Percentiles rank a stretch among this genome's conserved stretches.
Conservation (phyloP, 1,140 invertebrate species). For the Tenebrio molitor region DNA sequence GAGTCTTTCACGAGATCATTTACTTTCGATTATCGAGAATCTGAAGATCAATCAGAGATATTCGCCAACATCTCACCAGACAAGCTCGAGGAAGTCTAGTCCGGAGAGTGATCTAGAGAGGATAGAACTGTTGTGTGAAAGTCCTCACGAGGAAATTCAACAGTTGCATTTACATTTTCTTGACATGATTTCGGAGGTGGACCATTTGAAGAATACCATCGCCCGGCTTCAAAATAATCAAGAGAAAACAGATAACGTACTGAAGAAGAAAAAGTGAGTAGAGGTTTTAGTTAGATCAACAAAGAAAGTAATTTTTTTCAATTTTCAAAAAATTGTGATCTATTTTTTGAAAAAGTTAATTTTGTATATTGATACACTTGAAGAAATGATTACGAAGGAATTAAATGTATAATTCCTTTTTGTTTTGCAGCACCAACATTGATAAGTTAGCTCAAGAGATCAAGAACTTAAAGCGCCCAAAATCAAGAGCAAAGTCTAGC, state of each 20-base stretch:
- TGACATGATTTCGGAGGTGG: conserved; percentile 33
- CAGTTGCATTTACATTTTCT: conserved; percentile 40
- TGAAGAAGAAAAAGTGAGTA: conserved; percentile 44
- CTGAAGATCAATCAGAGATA: conserved; percentile 5
- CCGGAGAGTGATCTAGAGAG: conserved; percentile 13
- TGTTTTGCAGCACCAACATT: conserved; percentile 15
- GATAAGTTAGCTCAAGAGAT: conserved; percentile 41
- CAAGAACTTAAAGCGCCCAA: conserved; percentile 8
- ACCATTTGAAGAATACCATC: conserved; percentile 24
- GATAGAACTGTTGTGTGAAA: conserved; percentile 10
- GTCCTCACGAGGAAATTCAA: conserved; percentile 35
- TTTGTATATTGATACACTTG: too few relatives aligned
- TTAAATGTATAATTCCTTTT: too few relatives aligned
- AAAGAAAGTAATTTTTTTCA: too few relatives aligned
- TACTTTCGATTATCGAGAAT: conserved; percentile 17
- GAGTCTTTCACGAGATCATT: background rate
- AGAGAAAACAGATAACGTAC: conserved; percentile 29
- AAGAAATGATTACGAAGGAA: too few relatives aligned
- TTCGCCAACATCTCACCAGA: conserved; percentile 1
- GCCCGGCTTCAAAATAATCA: conserved; percentile 17
- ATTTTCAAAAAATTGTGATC: too few relatives aligned
- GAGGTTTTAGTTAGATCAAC: too few relatives aligned
- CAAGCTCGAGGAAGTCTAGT: conserved; percentile 13
- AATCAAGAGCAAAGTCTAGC: background rate
- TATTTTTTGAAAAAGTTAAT: conserved; percentile 1